Percentiles rank a stretch among this genome's conserved stretches.
phyloP scores from a whole-genome alignment of 2,797 vertebrate species.

The Chrysocyon brachyurus region DNA sequence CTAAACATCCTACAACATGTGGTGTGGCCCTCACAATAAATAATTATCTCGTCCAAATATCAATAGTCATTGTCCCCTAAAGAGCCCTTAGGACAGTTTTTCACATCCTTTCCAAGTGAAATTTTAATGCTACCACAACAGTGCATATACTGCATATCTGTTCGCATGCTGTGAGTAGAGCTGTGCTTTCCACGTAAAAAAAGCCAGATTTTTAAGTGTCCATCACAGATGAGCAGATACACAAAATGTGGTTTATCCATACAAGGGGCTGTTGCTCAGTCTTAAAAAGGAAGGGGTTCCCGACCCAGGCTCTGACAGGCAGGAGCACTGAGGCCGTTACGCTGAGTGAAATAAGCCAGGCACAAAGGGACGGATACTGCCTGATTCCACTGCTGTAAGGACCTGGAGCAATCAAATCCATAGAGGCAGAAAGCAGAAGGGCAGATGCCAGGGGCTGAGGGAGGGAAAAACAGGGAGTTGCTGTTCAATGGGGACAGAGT shows the following conservation, averaged over 20 bases:
- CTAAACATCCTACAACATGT: accelerated
- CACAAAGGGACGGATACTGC: accelerated
- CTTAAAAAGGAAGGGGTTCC: not conserved
- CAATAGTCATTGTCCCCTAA: not conserved
- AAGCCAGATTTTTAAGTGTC: not conserved
- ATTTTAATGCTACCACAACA: not conserved
- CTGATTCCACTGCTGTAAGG: accelerated
- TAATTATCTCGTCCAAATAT: not conserved
- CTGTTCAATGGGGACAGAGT: not conserved
- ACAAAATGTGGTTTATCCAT: not conserved
- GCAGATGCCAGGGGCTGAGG: accelerated
- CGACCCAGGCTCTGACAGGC: accelerated
- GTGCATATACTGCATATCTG: accelerated
- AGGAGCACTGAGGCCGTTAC: not conserved
- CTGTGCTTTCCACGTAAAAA: not conserved
- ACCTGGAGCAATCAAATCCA: accelerated
- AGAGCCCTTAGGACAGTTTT: not conserved
- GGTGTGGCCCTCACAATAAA: too few species aligned
- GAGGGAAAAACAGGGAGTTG: accelerated
- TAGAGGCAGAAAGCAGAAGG: not conserved
- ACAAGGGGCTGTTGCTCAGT: not conserved
- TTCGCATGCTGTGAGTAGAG: not conserved
- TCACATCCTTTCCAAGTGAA: not conserved
- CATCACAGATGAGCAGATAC: not conserved
- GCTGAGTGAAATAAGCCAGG: not conserved